A percentile compares a stretch with the other conserved stretches of the same genome.
These are phyloP conservation scores for Cryptoprocta ferox DNA, from an alignment of 2,797 vertebrate species.

Conservation along the genomic window DNA sequence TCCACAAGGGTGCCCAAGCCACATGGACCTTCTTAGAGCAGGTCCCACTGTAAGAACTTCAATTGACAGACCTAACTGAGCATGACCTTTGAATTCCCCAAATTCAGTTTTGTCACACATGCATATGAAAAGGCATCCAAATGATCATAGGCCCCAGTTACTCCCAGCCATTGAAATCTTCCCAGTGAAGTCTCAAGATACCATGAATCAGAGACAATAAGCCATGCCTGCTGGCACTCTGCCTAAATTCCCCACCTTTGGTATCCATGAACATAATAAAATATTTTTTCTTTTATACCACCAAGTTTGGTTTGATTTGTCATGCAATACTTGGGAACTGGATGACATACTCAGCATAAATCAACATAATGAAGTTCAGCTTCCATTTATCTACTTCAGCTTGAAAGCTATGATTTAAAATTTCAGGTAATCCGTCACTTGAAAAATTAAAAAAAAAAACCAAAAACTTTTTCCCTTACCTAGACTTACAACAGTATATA, in stretches of 20 bases:
- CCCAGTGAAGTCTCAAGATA: background rate
- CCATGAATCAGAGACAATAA: background rate
- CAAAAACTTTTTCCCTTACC: background rate
- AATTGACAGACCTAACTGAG: rapidly evolving
- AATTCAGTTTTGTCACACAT: background rate
- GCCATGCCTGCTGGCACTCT: background rate
- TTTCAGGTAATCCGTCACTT: background rate
- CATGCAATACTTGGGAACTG: background rate
- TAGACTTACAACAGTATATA: background rate
- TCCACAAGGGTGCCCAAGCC: background rate
- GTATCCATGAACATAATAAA: background rate
- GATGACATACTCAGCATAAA: background rate
- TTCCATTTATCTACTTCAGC: background rate
- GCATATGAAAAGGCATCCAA: background rate
- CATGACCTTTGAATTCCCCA: background rate
- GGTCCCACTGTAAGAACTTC: background rate
- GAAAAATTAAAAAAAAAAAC: background rate
- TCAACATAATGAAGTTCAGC: background rate
- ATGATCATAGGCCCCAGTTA: background rate
- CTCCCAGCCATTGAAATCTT: background rate
- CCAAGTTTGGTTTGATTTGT: background rate
- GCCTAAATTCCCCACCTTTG: background rate
- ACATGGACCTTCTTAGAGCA: background rate
- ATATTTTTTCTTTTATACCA: background rate
- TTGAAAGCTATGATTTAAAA: background rate